Conservation (phyloP, 1,140 invertebrate species). For the Physella acuta region DNA sequence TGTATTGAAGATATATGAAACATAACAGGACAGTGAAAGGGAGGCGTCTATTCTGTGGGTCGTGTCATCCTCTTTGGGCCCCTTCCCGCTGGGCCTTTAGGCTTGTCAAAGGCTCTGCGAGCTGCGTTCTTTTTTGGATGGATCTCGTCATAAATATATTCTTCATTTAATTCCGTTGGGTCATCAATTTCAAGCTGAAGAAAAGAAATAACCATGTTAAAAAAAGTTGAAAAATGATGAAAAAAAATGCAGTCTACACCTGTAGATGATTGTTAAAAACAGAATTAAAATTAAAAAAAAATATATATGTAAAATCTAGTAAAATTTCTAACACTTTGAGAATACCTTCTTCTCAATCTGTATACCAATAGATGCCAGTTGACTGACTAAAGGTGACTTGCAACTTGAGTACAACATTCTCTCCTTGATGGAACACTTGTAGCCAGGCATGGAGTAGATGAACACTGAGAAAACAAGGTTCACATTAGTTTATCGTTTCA, state of each 20-base stretch:
- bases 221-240: neutral
- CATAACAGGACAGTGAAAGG: too few species aligned
- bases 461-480: conserved; percentile 85
- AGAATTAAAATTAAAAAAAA: neutral
- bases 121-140: conserved; percentile 90
- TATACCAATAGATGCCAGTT: conserved; percentile 69
- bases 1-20: too few species aligned
- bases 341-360: conserved; percentile 83
- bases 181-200: conserved; percentile 88
- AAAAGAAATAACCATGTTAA: conserved; percentile 13
- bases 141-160: conserved; percentile 87
- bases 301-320: neutral
- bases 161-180: conserved; percentile 83
- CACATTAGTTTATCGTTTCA: too few species aligned
- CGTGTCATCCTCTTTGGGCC: conserved; percentile 72
- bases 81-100: conserved; percentile 87
- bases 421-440: conserved; percentile 90
- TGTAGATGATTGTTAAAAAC: neutral
- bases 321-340: neutral
- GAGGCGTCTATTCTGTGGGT: conserved; percentile 25
- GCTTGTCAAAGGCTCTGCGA: conserved; percentile 89
- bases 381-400: conserved; percentile 82
- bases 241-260: neutral
- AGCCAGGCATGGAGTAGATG: conserved; percentile 96
- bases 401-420: conserved; percentile 97